Base-by-base conservation (phyloP, 2,888 invertebrate genomes). In the Pyrgus malvae region DNA sequence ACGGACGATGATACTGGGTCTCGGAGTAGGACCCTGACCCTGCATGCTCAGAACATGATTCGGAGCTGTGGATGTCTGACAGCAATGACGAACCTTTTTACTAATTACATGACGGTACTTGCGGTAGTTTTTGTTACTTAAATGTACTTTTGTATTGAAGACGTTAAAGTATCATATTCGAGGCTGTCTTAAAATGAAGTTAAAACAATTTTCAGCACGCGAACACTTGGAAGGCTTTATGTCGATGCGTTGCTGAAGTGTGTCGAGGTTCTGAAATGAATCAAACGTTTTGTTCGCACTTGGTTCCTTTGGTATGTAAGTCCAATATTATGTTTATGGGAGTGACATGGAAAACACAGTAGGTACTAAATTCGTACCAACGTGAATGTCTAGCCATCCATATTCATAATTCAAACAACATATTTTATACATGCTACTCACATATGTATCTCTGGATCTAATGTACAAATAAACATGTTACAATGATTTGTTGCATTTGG, bases 151-250 rank as follows among this genome's bases (percentile, higher is more conserved):
- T 29, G 1, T 2, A n/a, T n/a, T n/a, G n/a, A n/a, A n/a, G n/a
- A n/a, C n/a, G n/a, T n/a, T n/a, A n/a, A n/a, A n/a, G n/a, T n/a
- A n/a, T 14, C n/a, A 23, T 6, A 23, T 23, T 23, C 23, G n/a
- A n/a, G n/a, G n/a, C n/a, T n/a, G n/a, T n/a, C n/a, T n/a, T n/a
- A n/a, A n/a, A n/a, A n/a, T n/a, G n/a, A n/a, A n/a, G n/a, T n/a
- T n/a, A n/a, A n/a, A n/a, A n/a, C n/a, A n/a, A n/a, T n/a, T 46
- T 70, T 38, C 64, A 90, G 90, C 70, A 75, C 55, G 76, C 77
- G 58, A 83, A 85, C 29, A 78, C 78, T 3, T 86, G 83, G 88
- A 73, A 67, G 35, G 76, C 83, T 0, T 72, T 90, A 5, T 90
- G 90, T 60, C 74, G 70, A 7, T 78, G 86, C 58, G 67, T 89